Evolutionary conservation across 2,113 vertebrate species (phyloP).

Genomic region (Bujurquina vittata): DNA sequence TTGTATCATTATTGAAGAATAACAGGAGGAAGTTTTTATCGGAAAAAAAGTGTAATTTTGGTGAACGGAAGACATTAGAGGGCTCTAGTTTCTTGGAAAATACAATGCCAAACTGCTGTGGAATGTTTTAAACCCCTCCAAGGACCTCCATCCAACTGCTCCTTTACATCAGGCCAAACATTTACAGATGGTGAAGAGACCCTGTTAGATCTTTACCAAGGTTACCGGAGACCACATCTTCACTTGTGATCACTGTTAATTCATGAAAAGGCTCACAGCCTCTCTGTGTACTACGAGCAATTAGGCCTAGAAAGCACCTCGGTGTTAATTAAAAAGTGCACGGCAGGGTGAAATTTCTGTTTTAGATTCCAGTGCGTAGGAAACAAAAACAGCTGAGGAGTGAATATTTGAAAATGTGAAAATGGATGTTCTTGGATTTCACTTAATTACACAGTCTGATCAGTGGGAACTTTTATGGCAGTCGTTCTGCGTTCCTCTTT

Average conservation of each 20-base stretch:
- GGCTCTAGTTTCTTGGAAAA: slow-evolving; percentile 73
- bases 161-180: slow-evolving; percentile 61
- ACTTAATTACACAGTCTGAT: slow-evolving; percentile 38
- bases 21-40: slow-evolving; percentile 54
- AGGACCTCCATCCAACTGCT: slow-evolving; percentile 60
- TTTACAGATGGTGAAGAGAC: slow-evolving; percentile 74
- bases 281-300: not conserved
- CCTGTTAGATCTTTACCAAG: slow-evolving; percentile 64
- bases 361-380: not conserved
- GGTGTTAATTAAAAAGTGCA: not conserved
- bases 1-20: slow-evolving; percentile 47
- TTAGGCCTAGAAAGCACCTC: not conserved
- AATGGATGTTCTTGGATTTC: slow-evolving; percentile 49
- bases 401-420: slow-evolving; percentile 38
- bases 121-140: slow-evolving; percentile 72
- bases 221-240: slow-evolving; percentile 55
- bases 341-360: not conserved
- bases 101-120: slow-evolving; percentile 71
- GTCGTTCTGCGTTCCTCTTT: slow-evolving; percentile 10
- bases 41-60: slow-evolving; percentile 65
- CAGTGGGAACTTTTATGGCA: slow-evolving; percentile 20
- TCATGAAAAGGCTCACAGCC: slow-evolving; percentile 17
- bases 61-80: slow-evolving; percentile 73
- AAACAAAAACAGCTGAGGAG: slow-evolving; percentile 25
- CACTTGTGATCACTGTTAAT: slow-evolving; percentile 29